phyloP scores from a whole-genome alignment of 35 echinoderm and acorn worm genomes.

The Holothuria glaberrima region DNA sequence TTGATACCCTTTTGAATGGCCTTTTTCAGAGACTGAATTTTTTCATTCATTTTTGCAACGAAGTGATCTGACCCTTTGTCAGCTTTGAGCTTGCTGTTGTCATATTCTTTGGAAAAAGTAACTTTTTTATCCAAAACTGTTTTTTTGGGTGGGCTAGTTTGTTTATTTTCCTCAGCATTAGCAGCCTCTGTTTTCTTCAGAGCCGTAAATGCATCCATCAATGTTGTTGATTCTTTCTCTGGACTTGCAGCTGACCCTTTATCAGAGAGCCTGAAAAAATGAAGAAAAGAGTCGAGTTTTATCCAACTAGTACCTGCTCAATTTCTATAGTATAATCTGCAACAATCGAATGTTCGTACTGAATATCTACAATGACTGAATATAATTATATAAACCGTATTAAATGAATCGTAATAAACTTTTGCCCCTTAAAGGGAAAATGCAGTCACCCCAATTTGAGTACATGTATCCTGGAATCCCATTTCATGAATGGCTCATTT shows the following conservation, averaged over 20 bases:
- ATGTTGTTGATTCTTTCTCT: background rate
- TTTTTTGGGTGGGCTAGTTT: background rate
- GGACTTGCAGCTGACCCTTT: background rate
- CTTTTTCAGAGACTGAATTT: constrained; percentile 17
- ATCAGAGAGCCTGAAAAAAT: background rate
- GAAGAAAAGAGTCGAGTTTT: too few relatives aligned
- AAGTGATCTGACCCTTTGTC: constrained; percentile 15
- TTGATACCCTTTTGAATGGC: background rate
- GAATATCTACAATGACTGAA: too few relatives aligned
- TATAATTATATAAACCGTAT: too few relatives aligned
- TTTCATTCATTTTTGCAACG: constrained; percentile 50
- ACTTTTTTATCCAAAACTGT: background rate
- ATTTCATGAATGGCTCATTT: too few relatives aligned
- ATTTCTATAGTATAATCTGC: too few relatives aligned
- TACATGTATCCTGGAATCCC: too few relatives aligned
- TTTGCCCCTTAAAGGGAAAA: too few relatives aligned
- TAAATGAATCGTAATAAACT: background rate
- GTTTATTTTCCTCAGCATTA: background rate
- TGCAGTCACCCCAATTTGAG: too few relatives aligned
- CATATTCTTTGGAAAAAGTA: too few relatives aligned
- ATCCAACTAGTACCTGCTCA: background rate
- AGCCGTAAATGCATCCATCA: constrained; percentile 31
- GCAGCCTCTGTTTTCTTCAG: constrained; percentile 26
- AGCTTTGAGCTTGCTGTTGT: too few relatives aligned
- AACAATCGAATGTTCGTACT: too few relatives aligned